These are phyloP conservation scores for Chondrosia reniformis DNA, from an alignment of 37 sponge, comb jelly and placozoan species.

Conservation along the genomic window DNA sequence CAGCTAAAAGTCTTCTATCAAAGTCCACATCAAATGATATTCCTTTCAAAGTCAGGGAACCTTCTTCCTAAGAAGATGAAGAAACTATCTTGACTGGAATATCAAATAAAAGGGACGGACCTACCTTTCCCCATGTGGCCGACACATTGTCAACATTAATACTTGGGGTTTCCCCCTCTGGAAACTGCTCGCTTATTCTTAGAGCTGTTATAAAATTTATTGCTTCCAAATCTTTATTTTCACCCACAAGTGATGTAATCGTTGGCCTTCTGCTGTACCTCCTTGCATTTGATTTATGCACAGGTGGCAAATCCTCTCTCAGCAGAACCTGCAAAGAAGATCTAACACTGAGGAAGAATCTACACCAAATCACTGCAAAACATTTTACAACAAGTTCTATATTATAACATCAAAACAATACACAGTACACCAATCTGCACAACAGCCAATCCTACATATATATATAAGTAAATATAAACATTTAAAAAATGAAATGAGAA, in stretches of 20 bases:
- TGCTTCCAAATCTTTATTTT: too few species aligned
- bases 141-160: background rate
- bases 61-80: too few species aligned
- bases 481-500: background rate
- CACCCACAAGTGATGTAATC: background rate
- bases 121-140: slow-evolving; percentile 12
- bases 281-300: too few species aligned
- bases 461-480: background rate
- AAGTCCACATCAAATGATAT: background rate
- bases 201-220: too few species aligned
- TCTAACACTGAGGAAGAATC: background rate
- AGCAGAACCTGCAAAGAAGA: background rate
- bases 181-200: background rate
- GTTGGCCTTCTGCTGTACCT: slow-evolving; percentile 10
- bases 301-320: too few species aligned
- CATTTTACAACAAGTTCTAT: background rate
- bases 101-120: background rate
- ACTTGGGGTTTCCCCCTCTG: background rate
- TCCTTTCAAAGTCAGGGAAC: background rate
- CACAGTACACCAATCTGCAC: background rate
- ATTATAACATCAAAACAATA: background rate
- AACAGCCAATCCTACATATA: background rate
- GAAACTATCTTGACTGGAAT: background rate
- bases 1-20: background rate
- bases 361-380: background rate